A percentile compares a stretch with the other conserved stretches of the same genome.
These are phyloP conservation scores for Aradophagus sp. DNA, from an alignment of 1,140 invertebrate genomes.

Conservation along the genomic window DNA sequence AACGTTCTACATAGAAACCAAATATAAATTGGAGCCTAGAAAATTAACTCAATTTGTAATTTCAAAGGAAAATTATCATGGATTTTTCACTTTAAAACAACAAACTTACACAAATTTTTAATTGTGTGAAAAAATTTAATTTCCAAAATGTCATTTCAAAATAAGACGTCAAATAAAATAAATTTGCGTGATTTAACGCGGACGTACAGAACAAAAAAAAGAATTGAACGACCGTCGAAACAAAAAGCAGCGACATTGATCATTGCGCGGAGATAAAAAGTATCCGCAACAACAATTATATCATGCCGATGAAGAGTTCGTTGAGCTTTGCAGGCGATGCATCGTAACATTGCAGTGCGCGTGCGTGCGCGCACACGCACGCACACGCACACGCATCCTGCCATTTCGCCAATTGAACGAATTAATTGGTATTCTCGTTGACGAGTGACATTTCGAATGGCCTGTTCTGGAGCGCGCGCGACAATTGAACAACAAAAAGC, in stretches of 20 bases:
- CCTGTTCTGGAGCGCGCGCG: constrained; percentile 13
- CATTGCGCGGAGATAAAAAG: constrained; percentile 33
- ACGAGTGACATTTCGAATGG: constrained; percentile 31
- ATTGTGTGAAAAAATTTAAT: no score
- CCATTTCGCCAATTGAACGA: constrained; percentile 52
- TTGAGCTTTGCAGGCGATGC: constrained; percentile 44
- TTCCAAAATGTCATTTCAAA: no score
- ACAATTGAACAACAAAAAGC: constrained; percentile 28
- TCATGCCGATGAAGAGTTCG: constrained; percentile 38
- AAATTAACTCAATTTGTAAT: no score
- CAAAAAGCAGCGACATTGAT: constrained; percentile 5
- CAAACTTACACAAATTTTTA: no score
- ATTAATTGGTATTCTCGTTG: constrained; percentile 51
- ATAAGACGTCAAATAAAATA: no score
- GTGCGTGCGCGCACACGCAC: constrained; percentile 18
- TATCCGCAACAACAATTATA: constrained; percentile 45
- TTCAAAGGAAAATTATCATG: no score
- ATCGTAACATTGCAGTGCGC: constrained; percentile 5
- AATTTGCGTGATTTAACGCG: no score
- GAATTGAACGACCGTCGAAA: constrained; percentile 12
- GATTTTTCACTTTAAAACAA: no score
- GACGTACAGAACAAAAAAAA: no score
- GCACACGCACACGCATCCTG: constrained; percentile 23
- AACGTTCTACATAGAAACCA: no score
- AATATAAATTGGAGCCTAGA: no score